A percentile compares a stretch with the other conserved stretches of the same genome.
Conservation (phyloP, 2,113 vertebrate genomes). For the Nibea coibor region DNA sequence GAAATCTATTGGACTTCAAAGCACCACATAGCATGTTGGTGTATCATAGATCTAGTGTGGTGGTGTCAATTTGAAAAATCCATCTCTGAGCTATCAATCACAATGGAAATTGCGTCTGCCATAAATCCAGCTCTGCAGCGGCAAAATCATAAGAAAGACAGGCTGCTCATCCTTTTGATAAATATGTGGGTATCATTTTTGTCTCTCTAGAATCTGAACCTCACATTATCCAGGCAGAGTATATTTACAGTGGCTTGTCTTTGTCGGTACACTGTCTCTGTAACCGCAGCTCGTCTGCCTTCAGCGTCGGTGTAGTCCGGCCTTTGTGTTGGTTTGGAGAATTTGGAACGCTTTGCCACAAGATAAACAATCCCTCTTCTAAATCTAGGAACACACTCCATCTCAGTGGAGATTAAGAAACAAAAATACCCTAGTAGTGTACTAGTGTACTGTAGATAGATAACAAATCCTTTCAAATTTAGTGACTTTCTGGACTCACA, state of each 20-base stretch:
- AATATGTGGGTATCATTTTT: background rate
- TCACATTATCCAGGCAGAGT: constrained; percentile 5
- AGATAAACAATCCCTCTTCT: constrained; percentile 21
- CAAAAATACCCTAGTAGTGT: background rate
- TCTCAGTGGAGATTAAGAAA: background rate
- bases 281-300: constrained; percentile 14
- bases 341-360: background rate
- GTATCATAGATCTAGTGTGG: no score
- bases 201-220: background rate
- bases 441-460: background rate
- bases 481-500: background rate
- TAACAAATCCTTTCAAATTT: background rate
- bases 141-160: background rate
- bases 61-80: no score
- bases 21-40: no score
- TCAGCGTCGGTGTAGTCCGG: constrained; percentile 6
- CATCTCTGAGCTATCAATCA: no score
- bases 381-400: background rate
- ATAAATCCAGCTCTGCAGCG: no score
- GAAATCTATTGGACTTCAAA: no score
- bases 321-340: constrained; percentile 19
- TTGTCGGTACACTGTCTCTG: constrained; percentile 5
- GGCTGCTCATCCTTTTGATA: background rate
- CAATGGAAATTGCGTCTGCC: no score
- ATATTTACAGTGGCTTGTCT: background rate